Percentiles rank a stretch among this genome's conserved stretches.
Evolutionary conservation across 2,888 invertebrate genomes (phyloP).

Genomic region (Eulithis testata): DNA sequence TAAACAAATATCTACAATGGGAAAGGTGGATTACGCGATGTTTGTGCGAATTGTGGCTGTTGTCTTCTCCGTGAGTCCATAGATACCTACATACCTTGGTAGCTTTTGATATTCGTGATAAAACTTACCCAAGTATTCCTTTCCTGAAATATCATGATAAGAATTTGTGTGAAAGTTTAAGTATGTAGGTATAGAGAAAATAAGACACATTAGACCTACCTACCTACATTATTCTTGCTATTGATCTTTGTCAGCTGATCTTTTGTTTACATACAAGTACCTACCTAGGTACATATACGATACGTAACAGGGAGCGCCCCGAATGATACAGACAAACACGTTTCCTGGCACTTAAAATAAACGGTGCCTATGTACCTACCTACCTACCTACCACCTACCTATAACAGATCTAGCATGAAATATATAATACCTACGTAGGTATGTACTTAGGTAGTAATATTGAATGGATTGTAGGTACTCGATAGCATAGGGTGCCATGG

Average conservation of each 20-base stretch:
- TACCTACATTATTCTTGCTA: background rate
- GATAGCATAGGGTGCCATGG: no score
- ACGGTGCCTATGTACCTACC: no score
- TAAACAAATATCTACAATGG: constrained; percentile 58
- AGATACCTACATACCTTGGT: no score
- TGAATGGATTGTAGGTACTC: no score
- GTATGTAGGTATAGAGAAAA: background rate
- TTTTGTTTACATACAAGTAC: constrained; percentile 2
- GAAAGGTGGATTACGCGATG: constrained; percentile 69
- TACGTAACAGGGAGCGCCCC: background rate
- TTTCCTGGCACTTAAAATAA: no score
- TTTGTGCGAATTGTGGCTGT: constrained; percentile 73
- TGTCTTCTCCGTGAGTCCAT: constrained; percentile 72
- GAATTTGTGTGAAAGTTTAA: background rate
- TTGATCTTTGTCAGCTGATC: constrained; percentile 3
- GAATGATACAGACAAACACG: no score
- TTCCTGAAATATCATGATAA: background rate
- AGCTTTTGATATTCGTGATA: no score
- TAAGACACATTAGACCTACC: background rate
- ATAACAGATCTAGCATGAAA: no score
- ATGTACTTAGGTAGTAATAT: no score
- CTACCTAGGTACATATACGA: background rate
- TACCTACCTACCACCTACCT: no score
- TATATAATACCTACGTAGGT: no score
- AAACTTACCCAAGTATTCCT: background rate